phyloP scores from a whole-genome alignment of 1,140 invertebrate species.

The Temnothorax nylanderi region DNA sequence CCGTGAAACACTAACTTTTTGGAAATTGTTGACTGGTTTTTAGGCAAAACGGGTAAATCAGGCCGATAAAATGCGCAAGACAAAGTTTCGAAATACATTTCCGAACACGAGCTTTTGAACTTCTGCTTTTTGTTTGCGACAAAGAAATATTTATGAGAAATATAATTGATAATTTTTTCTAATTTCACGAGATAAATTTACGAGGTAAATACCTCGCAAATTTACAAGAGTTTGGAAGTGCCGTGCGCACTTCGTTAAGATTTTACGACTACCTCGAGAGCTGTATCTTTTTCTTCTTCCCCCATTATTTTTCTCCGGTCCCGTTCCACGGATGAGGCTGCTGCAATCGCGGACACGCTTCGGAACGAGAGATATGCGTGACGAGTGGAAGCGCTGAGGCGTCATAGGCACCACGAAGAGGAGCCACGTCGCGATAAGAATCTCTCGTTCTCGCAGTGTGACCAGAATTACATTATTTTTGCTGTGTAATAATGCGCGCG shows the following conservation, averaged over 20 bases:
- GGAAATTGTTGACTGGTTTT: neutral
- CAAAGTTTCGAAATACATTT: neutral
- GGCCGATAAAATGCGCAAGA: neutral
- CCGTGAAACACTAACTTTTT: neutral
- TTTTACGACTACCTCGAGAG: slow-evolving; percentile 4
- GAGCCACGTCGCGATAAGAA: slow-evolving; percentile 73
- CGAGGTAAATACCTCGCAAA: neutral
- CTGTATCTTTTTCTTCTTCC: neutral
- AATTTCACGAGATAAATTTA: neutral
- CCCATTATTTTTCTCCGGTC: neutral
- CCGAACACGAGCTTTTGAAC: too few species aligned
- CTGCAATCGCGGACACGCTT: slow-evolving; percentile 31
- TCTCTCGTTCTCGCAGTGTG: slow-evolving; percentile 77
- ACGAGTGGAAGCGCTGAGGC: slow-evolving; percentile 75
- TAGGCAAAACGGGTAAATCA: neutral
- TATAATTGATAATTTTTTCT: neutral
- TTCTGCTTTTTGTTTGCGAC: neutral
- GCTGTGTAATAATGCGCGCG: slow-evolving; percentile 75
- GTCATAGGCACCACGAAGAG: slow-evolving; percentile 69
- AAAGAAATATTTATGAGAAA: neutral
- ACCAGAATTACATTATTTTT: slow-evolving; percentile 82
- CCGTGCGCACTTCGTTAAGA: neutral
- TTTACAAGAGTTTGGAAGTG: neutral
- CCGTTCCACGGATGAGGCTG: slow-evolving; percentile 33
- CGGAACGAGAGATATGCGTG: slow-evolving; percentile 67